These are phyloP conservation scores for Adelphocoris suturalis DNA, from an alignment of 2,888 invertebrate genomes.

Conservation along the genomic window DNA sequence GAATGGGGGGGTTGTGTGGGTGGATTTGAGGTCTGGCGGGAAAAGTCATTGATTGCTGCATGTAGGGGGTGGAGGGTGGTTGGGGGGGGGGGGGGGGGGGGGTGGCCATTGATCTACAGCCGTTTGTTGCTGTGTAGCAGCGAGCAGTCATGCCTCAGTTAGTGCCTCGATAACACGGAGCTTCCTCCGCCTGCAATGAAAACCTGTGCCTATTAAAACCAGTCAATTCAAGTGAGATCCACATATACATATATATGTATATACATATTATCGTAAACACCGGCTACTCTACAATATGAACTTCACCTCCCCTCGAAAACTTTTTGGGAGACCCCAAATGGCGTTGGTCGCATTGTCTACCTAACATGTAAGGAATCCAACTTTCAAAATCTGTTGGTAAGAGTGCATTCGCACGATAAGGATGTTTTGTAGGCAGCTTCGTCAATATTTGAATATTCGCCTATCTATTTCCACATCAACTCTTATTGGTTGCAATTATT, in stretches of 20 bases:
- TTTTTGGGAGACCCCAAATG: conserved; percentile 56
- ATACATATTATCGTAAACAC: neutral
- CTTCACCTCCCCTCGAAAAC: neutral
- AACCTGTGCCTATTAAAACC: conserved; percentile 64
- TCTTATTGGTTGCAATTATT: no score
- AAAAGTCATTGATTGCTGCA: conserved; percentile 67
- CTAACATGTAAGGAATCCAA: conserved; percentile 60
- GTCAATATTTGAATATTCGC: no score
- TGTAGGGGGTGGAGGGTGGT: conserved; percentile 29
- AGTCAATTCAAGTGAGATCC: conserved; percentile 58
- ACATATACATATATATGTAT: no score
- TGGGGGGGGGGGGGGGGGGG: conserved; percentile 27
- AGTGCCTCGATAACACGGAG: conserved; percentile 70
- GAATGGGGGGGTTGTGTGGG: neutral
- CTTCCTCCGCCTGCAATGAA: conserved; percentile 67
- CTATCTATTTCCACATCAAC: no score
- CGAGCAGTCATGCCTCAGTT: conserved; percentile 69
- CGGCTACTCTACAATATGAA: conserved; percentile 29
- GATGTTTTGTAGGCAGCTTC: no score
- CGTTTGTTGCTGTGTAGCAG: conserved; percentile 58
- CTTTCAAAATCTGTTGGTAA: neutral
- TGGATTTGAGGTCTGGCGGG: conserved; percentile 64
- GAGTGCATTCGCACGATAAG: neutral
- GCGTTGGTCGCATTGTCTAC: conserved; percentile 38
- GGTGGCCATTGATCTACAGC: conserved; percentile 65